These are phyloP conservation scores for Anthophora plumipes DNA, from an alignment of 2,888 invertebrate genomes.

Conservation along the genomic window DNA sequence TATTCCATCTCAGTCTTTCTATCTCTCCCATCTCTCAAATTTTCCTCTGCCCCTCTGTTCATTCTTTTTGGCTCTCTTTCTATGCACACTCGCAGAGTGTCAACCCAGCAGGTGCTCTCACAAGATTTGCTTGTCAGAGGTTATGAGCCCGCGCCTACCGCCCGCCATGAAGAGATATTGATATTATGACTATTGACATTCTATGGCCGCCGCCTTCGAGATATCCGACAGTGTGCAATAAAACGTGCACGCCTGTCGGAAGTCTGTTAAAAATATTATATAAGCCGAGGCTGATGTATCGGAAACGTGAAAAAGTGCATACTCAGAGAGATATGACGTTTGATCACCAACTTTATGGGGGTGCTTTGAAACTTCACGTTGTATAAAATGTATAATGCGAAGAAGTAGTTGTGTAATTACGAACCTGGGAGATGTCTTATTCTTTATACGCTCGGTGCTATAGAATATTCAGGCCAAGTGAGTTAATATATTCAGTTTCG, in stretches of 20 bases:
- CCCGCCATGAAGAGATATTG: conserved; percentile 36
- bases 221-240: conserved; percentile 15
- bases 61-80: background rate
- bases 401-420: no score
- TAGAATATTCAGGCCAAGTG: no score
- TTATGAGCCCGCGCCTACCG: conserved; percentile 56
- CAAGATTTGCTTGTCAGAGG: conserved; percentile 61
- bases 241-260: background rate
- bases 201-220: conserved; percentile 22
- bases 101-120: conserved; percentile 65
- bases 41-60: background rate
- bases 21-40: no score
- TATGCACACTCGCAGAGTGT: conserved; percentile 30
- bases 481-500: no score
- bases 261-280: conserved; percentile 5
- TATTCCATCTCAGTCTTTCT: no score
- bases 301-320: background rate
- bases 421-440: no score
- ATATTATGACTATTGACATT: conserved; percentile 57
- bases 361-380: background rate
- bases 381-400: no score
- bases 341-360: background rate
- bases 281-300: background rate
- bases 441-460: no score
- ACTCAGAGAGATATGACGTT: background rate